phyloP scores from a whole-genome alignment of 53 echinoderm and acorn worm species.

The Temnopleurus reevesii region DNA sequence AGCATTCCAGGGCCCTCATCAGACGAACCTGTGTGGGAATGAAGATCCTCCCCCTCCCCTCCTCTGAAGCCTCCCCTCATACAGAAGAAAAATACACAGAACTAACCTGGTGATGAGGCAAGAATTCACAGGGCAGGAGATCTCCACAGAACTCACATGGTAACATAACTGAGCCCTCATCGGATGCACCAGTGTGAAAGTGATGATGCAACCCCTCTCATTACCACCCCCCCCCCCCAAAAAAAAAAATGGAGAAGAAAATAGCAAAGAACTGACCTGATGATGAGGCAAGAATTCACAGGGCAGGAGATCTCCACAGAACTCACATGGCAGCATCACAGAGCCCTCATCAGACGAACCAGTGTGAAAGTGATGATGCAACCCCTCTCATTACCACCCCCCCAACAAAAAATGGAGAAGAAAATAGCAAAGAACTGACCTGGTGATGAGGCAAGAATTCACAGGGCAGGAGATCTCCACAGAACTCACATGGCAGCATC shows the following conservation, averaged over 20 bases:
- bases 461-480: conserved; percentile 68
- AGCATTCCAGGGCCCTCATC: conserved; percentile 66
- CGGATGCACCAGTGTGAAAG: neutral
- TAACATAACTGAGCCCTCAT: conserved; percentile 66
- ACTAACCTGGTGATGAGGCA: conserved; percentile 82
- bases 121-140: conserved; percentile 68
- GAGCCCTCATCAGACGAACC: conserved; percentile 57
- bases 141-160: conserved; percentile 92
- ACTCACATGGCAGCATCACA: conserved; percentile 86
- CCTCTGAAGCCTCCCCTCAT: neutral
- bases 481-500: conserved; percentile 95
- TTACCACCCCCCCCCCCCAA: too few species aligned
- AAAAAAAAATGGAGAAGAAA: too few species aligned
- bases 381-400: neutral
- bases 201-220: too few species aligned
- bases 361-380: neutral
- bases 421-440: conserved; percentile 37
- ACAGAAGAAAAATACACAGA: neutral
- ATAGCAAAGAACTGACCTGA: neutral
- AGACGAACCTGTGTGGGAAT: conserved; percentile 36
- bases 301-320: conserved; percentile 74
- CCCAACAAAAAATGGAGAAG: neutral
- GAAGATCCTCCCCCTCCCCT: neutral
- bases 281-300: conserved; percentile 33
- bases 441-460: conserved; percentile 79